Evolutionary conservation across 2,113 vertebrate genomes (phyloP).

Genomic region (Austrofundulus limnaeus): DNA sequence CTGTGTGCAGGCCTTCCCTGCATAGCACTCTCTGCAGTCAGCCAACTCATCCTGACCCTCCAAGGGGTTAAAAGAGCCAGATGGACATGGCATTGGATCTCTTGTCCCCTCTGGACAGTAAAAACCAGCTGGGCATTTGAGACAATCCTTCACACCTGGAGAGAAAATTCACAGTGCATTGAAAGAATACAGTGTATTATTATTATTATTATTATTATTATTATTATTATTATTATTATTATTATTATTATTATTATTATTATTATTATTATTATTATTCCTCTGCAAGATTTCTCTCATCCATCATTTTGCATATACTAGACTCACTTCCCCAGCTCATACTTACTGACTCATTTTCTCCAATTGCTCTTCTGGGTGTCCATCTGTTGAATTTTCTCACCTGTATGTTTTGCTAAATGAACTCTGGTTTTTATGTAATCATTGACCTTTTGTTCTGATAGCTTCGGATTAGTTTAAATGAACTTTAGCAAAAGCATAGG

Average conservation of each 20-base stretch:
- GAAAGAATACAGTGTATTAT: neutral
- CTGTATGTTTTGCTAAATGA: slow-evolving; percentile 3
- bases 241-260: no score
- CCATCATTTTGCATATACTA: slow-evolving; percentile 3
- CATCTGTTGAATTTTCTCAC: slow-evolving; percentile 38
- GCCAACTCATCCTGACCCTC: slow-evolving; percentile 81
- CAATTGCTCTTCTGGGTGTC: slow-evolving; percentile 24
- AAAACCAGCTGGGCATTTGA: slow-evolving; percentile 84
- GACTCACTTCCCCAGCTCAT: slow-evolving; percentile 13
- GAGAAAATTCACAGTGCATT: neutral
- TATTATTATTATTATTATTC: no score
- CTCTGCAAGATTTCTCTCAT: slow-evolving; percentile 1
- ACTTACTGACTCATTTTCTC: neutral
- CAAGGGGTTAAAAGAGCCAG: slow-evolving; percentile 81
- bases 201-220: no score
- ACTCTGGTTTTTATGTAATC: slow-evolving; percentile 21
- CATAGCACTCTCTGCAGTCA: slow-evolving; percentile 81
- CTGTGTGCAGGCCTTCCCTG: slow-evolving; percentile 85
- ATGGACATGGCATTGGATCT: slow-evolving; percentile 79
- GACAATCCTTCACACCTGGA: slow-evolving; percentile 79
- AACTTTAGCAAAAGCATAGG: slow-evolving; percentile 9
- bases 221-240: no score
- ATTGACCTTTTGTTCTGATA: slow-evolving; percentile 14
- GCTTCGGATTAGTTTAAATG: neutral
- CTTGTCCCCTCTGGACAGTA: slow-evolving; percentile 82